These are phyloP conservation scores for Clarias magur DNA, from an alignment of 2,113 vertebrate species.

Conservation along the genomic window DNA sequence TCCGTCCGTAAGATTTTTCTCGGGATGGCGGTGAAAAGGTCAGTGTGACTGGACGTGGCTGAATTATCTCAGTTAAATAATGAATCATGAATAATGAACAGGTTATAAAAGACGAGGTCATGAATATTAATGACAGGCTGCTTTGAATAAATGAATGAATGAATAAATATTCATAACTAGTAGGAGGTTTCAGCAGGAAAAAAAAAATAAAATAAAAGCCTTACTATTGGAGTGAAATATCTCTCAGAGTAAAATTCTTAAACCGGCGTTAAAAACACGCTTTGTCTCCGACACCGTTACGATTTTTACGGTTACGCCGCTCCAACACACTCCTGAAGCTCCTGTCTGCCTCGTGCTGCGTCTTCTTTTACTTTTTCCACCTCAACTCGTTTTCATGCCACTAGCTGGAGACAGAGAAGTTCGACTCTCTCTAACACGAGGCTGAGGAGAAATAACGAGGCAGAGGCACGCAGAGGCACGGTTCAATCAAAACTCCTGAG, in stretches of 20 bases:
- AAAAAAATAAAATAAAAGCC: not conserved
- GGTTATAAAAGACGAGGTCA: not conserved
- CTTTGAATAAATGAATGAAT: not conserved
- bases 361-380: not conserved
- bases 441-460: conserved; percentile 13
- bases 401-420: not conserved
- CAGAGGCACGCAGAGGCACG: not conserved
- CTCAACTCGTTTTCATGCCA: not conserved
- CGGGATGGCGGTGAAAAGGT: not conserved
- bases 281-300: not conserved
- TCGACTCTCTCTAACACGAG: not conserved
- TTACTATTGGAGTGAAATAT: not conserved
- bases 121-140: conserved; percentile 13
- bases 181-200: not conserved
- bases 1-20: not conserved
- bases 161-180: conserved; percentile 6
- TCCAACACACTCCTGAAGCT: not conserved
- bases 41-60: not conserved
- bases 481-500: conserved; percentile 8
- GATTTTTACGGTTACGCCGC: not conserved
- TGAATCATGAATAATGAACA: not conserved
- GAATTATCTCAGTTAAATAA: not conserved
- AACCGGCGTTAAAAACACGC: not conserved
- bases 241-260: not conserved
- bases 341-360: not conserved